Base-by-base conservation (phyloP, 2,113 vertebrate genomes). In the Burhinus bistriatus region DNA sequence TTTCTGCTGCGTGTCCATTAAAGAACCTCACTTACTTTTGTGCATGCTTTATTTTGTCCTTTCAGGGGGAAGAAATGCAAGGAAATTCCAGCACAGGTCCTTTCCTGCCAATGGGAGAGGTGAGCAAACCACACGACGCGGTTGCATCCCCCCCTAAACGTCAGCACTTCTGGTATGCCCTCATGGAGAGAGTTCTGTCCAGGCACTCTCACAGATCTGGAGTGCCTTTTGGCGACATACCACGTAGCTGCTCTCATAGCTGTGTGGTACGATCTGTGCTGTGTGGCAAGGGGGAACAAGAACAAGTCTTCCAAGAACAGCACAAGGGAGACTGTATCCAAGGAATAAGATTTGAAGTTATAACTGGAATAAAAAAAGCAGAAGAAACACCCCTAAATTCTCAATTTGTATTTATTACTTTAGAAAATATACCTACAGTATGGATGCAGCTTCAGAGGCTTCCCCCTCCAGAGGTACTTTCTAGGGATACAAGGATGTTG, bases 41-140 rank as follows among this genome's bases (percentile, higher is more conserved):
- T 89, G 79, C 55, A 3, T 69, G 34, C 72, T 89, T 80, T 95
- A 23, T 68, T 95, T 78, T 92, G 70, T 89, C 77, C 65, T 64
- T 90, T 15, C 92, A 99, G 99, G 98, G 71, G 98, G 98, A 91
- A 98, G 98, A 97, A 98, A 96, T 85, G 42, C 97, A 42, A 98
- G 96, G 96, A 99, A 98, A 97, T 98, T 98, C 73, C 98, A 98
- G 83, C 90, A 97, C 79, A 98, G 96, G 86, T 77, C 96, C 47
- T 65, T 97, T 80, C 94, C 97, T 40, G 71, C 91, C 30, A 94
- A 99, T 1, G 98, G 98, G 47, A 98, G 97, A 98, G 98, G 99
- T 99, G 94, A 97, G 97, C 91, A 52, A 88, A 58, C 4, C 36
- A 19, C 29, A 36, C 5, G 16, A 40, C 30, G 54, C 4, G 3